Evolutionary conservation across 2,888 invertebrate genomes (phyloP).

Genomic region (Eilema sororculum): DNA sequence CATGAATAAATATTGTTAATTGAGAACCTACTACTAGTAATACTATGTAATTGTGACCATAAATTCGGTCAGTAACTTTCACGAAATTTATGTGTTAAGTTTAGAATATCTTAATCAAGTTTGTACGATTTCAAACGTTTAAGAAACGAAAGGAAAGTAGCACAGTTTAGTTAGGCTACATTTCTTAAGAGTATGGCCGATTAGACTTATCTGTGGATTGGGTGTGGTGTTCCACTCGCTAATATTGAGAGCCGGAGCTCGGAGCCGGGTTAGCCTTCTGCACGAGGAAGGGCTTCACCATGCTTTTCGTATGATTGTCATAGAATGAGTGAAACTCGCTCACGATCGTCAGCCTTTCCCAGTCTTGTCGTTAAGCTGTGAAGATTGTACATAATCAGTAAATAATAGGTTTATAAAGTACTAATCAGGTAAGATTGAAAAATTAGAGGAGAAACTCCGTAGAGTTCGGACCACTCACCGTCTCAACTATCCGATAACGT

Average conservation of each 20-base stretch:
- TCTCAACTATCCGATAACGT: conserved; percentile 45
- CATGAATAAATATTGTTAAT: not conserved
- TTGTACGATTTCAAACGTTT: not conserved
- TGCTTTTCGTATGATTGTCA: conserved; percentile 53
- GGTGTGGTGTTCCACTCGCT: conserved; percentile 63
- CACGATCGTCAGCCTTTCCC: conserved; percentile 62
- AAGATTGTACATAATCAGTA: conserved; percentile 72
- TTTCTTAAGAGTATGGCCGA: conserved; percentile 46
- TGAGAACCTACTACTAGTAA: not conserved
- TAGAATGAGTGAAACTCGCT: conserved; percentile 59
- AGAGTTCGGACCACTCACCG: conserved; percentile 40
- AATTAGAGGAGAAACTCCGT: conserved; percentile 7
- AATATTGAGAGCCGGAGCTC: conserved; percentile 52
- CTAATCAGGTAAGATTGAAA: not conserved
- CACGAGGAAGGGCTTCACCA: conserved; percentile 64
- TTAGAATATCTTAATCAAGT: no score
- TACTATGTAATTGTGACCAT: not conserved
- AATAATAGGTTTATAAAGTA: not conserved
- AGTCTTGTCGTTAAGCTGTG: conserved; percentile 73
- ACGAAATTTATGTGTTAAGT: not conserved
- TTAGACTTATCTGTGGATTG: conserved; percentile 69
- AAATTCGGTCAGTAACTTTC: not conserved
- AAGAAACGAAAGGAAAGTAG: not conserved
- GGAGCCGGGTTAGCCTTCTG: conserved; percentile 68
- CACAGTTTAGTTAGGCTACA: conserved; percentile 26